These are phyloP conservation scores for Pseudopleuronectes americanus DNA, from an alignment of 2,797 vertebrate genomes.

Conservation along the genomic window DNA sequence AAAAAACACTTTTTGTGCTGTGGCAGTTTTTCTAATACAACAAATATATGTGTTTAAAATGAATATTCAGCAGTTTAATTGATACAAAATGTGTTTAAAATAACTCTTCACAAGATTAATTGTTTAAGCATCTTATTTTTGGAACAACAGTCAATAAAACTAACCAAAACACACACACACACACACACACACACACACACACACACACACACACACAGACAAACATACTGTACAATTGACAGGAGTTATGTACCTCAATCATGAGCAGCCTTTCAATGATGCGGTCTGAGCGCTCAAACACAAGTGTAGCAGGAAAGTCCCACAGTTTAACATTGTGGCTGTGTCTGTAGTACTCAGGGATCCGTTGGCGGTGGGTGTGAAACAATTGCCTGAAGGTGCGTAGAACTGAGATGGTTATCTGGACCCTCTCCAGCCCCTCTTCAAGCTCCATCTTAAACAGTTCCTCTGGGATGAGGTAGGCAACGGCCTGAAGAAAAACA, in stretches of 20 bases:
- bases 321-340: conserved; percentile 64
- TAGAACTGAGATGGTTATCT: conserved; percentile 75
- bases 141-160: background rate
- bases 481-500: conserved; percentile 75
- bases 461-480: conserved; percentile 85
- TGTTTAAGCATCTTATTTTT: background rate
- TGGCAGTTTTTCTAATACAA: background rate
- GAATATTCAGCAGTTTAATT: background rate
- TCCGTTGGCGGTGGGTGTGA: conserved; percentile 64
- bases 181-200: too few relatives aligned
- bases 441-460: conserved; percentile 88
- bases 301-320: conserved; percentile 80
- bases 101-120: background rate
- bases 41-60: background rate
- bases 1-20: background rate
- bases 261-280: conserved; percentile 77
- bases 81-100: background rate
- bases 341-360: conserved; percentile 61
- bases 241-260: conserved; percentile 67
- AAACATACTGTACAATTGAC: too few relatives aligned
- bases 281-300: conserved; percentile 77
- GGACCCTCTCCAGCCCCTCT: conserved; percentile 82
- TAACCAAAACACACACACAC: background rate
- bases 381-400: conserved; percentile 81
- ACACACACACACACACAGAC: too few relatives aligned